Conservation (phyloP, 1,140 invertebrate species). For the Gryllus bimaculatus region DNA sequence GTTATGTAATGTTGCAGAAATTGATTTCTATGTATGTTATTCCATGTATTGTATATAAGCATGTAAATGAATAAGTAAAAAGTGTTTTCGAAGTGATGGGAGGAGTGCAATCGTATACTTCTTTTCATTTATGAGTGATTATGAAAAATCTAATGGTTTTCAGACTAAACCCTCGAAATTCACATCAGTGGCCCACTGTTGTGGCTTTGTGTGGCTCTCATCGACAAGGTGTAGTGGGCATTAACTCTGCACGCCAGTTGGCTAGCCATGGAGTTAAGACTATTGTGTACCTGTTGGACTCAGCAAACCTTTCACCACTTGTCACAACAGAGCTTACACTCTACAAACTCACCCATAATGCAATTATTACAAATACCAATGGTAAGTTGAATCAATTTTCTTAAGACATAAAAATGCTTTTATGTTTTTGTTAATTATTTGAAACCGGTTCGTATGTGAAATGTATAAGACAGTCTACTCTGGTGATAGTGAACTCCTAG, state of each 20-base stretch:
- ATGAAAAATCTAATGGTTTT: slow-evolving; percentile 23
- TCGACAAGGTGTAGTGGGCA: slow-evolving; percentile 58
- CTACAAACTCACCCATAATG: slow-evolving; percentile 51
- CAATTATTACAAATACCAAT: slow-evolving; percentile 38
- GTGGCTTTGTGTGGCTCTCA: slow-evolving; percentile 63
- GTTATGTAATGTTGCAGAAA: too few relatives aligned
- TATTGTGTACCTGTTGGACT: slow-evolving; percentile 51
- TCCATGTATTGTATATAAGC: too few relatives aligned
- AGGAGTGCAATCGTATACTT: too few relatives aligned
- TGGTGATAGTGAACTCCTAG: too few relatives aligned
- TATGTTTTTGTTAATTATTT: neutral
- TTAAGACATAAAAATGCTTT: neutral
- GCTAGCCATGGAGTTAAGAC: slow-evolving; percentile 71
- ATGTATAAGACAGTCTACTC: neutral
- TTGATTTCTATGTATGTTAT: too few relatives aligned
- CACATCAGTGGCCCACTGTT: slow-evolving; percentile 69
- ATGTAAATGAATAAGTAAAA: too few relatives aligned
- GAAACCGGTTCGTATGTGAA: neutral
- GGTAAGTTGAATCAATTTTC: slow-evolving; percentile 29
- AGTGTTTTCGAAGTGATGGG: too few relatives aligned
- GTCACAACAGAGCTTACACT: slow-evolving; percentile 47
- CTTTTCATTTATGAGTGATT: too few relatives aligned
- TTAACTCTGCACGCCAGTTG: slow-evolving; percentile 68
- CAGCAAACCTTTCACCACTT: slow-evolving; percentile 29
- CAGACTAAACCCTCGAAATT: slow-evolving; percentile 65